Evolutionary conservation across 2,888 invertebrate genomes (phyloP), one percentile per base, ranked within the genome.

Genomic region (Drosophila testacea): DNA sequence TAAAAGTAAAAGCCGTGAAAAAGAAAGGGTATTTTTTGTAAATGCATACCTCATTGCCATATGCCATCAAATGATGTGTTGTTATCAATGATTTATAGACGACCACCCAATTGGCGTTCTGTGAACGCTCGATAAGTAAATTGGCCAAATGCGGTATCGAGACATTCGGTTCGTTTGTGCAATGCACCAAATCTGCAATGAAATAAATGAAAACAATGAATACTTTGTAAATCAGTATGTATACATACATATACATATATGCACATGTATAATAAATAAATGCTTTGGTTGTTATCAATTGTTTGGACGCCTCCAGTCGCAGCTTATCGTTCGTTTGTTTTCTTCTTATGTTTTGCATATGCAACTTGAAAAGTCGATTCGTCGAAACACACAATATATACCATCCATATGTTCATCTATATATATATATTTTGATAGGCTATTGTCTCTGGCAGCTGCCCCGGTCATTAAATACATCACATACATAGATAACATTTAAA

Each of bases 121-220:
- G 99, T 81, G 99, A 98, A 90, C 99, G 94, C 93, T 99, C 99
- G 91, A 99, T 98, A 91, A 99, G 95, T 91, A 99, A 94, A 94
- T 99, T 99, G 76, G 99, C 99, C 94, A 99, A 94, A 93, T 99
- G 98, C 90, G 99, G 99, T 94, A 99, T 99, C 78, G 99, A 99
- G 75, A 99, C 99, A 94, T 99, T 99, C 75, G 99, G 99, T 94
- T 99, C 99, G 93, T 99, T 98, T 93, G 99, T 99, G 94, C 99
- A 99, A 93, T 99, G 99, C 92, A 99, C 96, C 94, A 99, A 95
- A 95, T 99, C 99, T 99, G 96, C 36, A 96, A 96, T 73, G 88
- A 90, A 82, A 47, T 30, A 60, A 71, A 42, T 51, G 34, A 48
- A 38, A 54, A 27, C 22, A n/a, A 34, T 48, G 7, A 57, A 28